phyloP scores from a whole-genome alignment of 2,888 invertebrate genomes.

The Melieria crassipennis region DNA sequence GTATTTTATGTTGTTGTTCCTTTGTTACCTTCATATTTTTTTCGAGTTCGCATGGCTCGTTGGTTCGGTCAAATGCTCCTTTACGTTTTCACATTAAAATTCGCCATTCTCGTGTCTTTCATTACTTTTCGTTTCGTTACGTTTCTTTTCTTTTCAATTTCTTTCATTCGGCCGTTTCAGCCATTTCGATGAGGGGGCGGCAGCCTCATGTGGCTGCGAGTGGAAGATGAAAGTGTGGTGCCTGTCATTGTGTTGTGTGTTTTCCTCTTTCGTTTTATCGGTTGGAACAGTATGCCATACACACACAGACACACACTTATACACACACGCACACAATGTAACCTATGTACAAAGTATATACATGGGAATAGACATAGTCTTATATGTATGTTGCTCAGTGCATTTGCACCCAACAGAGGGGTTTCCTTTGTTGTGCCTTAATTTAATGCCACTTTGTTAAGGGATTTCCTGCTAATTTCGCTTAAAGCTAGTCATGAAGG shows the following conservation, averaged over 20 bases:
- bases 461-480: background rate
- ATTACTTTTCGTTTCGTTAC: background rate
- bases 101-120: background rate
- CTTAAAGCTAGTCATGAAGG: no score
- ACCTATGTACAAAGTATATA: no score
- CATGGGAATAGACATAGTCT: no score
- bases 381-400: background rate
- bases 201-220: conserved; percentile 13
- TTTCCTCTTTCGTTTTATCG: background rate
- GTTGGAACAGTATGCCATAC: no score
- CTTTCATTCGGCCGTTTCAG: conserved; percentile 2
- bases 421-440: conserved; percentile 8
- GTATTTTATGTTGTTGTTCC: no score
- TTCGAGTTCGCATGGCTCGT: no score
- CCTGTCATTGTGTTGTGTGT: background rate
- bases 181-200: conserved; percentile 3
- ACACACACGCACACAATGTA: no score
- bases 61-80: no score
- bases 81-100: no score
- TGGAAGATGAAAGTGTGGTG: conserved; percentile 5
- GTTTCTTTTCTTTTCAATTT: background rate
- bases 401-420: background rate
- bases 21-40: conserved; percentile 5
- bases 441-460: background rate
- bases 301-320: no score